These are phyloP conservation scores for Lophotis ruficrista DNA, from an alignment of 2,113 vertebrate species.

Conservation along the genomic window DNA sequence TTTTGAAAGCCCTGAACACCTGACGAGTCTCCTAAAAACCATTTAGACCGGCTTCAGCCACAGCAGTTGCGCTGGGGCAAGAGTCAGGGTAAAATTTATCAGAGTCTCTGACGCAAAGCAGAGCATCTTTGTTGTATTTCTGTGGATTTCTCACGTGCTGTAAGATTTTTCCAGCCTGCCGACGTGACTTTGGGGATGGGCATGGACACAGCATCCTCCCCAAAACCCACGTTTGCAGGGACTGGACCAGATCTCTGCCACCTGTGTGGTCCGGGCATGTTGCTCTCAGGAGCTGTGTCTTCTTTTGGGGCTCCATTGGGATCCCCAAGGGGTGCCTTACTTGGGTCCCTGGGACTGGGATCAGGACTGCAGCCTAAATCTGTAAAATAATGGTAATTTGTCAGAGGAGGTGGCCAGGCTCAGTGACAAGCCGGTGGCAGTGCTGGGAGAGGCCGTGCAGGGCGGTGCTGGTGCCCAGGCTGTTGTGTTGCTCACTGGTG, in stretches of 20 bases:
- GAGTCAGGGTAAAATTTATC: not conserved
- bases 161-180: not conserved
- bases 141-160: accelerated
- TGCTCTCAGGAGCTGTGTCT: not conserved
- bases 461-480: accelerated
- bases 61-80: not conserved
- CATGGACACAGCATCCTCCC: not conserved
- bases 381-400: not conserved
- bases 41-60: not conserved
- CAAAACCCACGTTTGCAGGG: accelerated
- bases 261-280: accelerated
- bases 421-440: not conserved
- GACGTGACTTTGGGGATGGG: not conserved
- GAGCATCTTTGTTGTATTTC: not conserved
- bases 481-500: not conserved
- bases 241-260: not conserved
- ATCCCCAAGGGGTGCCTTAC: accelerated
- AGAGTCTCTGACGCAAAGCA: not conserved
- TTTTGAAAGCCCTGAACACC: constrained; percentile 20
- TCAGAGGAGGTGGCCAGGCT: not conserved
- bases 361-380: not conserved
- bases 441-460: not conserved
- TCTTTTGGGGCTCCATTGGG: accelerated
- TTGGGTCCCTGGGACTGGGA: not conserved
- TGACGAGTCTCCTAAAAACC: constrained; percentile 6